Base-by-base conservation (phyloP, 2,888 invertebrate species). In the Epistrophe eligans region DNA sequence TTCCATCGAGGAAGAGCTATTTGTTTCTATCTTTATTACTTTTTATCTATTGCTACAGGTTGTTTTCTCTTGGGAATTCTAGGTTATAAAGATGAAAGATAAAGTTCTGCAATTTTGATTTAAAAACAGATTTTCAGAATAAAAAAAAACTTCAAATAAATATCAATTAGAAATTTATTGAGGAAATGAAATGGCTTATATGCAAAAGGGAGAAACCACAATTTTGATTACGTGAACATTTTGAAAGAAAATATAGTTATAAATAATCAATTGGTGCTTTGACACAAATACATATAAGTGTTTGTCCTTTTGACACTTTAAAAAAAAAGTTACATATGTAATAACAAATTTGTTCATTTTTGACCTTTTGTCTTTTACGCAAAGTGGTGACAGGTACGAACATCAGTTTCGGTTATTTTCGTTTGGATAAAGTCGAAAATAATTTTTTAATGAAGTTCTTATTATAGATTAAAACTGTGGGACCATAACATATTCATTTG, bases 81-180 rank as follows among this genome's bases (percentile, higher is more conserved):
- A 19, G 10, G 11, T 17, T 32, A 57, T 24, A 24, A 57, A 57
- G 57, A 57, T 57, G 5, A 58, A 58, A 17, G 17, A 19, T 38
- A 35, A 58, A 58, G 35, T 58, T 58, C 2, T 17, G 35, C 6
- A 58, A 58, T 58, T 58, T 58, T 11, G 35, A 58, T 38, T 38
- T 58, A 19, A 58, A n/a, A 58, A 58, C 17, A 58, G 38, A 35
- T 58, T 58, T 58, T 17, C 2, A 17, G 17, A 38, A 58, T 58
- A 57, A 55, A 57, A 32, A 57, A 57, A 32, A 58, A 38, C 57
- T 35, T 57, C 32, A 32, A 57, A 57, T 35, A 58, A 38, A 17
- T 38, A 58, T 58, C 58, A 58, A 38, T 35, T 58, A 35, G 58
- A 58, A 58, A 38, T 58, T 58, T 58, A 58, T 58, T 58, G 35